These are phyloP conservation scores for Hybognathus amarus DNA, from an alignment of 2,797 vertebrate genomes.

Conservation along the genomic window DNA sequence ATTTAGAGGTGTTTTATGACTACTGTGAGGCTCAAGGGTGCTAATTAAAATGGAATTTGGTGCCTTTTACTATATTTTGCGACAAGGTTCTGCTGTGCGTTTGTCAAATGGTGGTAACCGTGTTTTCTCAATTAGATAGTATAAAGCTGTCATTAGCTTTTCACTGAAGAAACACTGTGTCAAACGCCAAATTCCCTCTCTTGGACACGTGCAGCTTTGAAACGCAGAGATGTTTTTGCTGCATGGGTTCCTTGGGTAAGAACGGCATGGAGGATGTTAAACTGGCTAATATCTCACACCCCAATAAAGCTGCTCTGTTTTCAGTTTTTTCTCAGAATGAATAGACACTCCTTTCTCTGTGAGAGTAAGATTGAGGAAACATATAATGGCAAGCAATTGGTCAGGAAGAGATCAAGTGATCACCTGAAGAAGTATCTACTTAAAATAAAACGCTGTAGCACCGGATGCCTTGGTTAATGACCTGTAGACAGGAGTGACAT, in stretches of 20 bases:
- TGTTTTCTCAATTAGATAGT: slow-evolving; percentile 67
- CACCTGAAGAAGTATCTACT: slow-evolving; percentile 39
- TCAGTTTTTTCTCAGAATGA: slow-evolving; percentile 36
- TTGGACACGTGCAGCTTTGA: slow-evolving; percentile 39
- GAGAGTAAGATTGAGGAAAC: slow-evolving; percentile 46
- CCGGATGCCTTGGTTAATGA: slow-evolving; percentile 53
- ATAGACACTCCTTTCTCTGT: slow-evolving; percentile 28
- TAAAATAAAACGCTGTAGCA: slow-evolving; percentile 52
- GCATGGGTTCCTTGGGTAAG: slow-evolving; percentile 18
- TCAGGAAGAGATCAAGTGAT: slow-evolving; percentile 55
- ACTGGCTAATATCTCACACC: slow-evolving; percentile 47
- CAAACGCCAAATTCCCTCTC: slow-evolving; percentile 30
- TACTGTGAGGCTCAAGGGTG: slow-evolving; percentile 80
- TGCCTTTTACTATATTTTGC: slow-evolving; percentile 59
- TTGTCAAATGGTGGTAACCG: slow-evolving; percentile 51
- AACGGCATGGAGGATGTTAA: slow-evolving; percentile 51
- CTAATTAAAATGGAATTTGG: slow-evolving; percentile 84
- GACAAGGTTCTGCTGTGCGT: slow-evolving; percentile 54
- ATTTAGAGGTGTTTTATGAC: slow-evolving; percentile 72
- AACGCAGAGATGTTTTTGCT: slow-evolving; percentile 55
- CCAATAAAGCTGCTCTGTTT: slow-evolving; percentile 56
- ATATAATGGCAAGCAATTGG: slow-evolving; percentile 55
- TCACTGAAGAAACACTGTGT: slow-evolving; percentile 31
- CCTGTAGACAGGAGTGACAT: slow-evolving; percentile 45
- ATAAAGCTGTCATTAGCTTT: slow-evolving; percentile 64